These are phyloP conservation scores for Pandemis cinnamomeana DNA, from an alignment of 2,888 invertebrate genomes.

Conservation along the genomic window DNA sequence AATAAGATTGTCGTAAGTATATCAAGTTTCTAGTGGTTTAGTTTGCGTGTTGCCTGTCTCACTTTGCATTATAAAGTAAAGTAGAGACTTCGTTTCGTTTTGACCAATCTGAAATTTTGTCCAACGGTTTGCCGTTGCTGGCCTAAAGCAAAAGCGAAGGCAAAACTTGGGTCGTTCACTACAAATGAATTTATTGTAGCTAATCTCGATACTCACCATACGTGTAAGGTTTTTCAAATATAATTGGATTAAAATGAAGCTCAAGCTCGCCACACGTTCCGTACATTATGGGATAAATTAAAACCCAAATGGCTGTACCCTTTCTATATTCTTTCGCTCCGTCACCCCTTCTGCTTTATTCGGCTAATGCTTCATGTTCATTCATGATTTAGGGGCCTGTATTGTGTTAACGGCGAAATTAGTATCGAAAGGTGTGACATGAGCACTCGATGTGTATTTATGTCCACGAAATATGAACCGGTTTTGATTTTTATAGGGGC, in stretches of 20 bases:
- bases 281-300: constrained; percentile 35
- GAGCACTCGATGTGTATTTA: constrained; percentile 73
- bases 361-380: constrained; percentile 72
- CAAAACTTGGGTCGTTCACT: too few relatives aligned
- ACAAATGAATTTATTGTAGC: neutral
- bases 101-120: too few relatives aligned
- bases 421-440: constrained; percentile 79
- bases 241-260: constrained; percentile 32
- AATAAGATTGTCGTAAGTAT: too few relatives aligned
- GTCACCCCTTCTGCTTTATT: constrained; percentile 66
- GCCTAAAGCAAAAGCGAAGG: too few relatives aligned
- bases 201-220: neutral
- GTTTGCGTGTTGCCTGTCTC: too few relatives aligned
- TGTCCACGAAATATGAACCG: constrained; percentile 70
- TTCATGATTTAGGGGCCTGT: constrained; percentile 73
- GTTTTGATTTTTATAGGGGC: constrained; percentile 68
- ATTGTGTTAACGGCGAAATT: constrained; percentile 78
- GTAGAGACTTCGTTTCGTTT: too few relatives aligned
- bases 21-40: too few relatives aligned
- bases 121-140: too few relatives aligned
- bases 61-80: too few relatives aligned
- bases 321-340: constrained; percentile 64
- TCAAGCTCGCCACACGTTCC: constrained; percentile 25
- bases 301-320: constrained; percentile 53
- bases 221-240: constrained; percentile 12